Base-by-base conservation (phyloP, 2,888 invertebrate species). In the Machimus rusticus region DNA sequence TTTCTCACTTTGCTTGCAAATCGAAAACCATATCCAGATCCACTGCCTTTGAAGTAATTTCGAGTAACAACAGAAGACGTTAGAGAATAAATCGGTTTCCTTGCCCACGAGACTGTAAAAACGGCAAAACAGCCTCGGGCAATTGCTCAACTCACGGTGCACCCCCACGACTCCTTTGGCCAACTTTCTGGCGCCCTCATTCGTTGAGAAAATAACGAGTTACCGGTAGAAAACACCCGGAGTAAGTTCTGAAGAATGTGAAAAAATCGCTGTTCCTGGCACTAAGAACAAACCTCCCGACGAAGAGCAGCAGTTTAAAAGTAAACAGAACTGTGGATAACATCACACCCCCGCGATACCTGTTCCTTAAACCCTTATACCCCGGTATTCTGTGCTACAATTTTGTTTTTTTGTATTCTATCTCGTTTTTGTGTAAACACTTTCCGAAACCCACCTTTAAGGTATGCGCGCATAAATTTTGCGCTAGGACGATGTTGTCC, bases 401-500 rank as follows among this genome's bases (percentile, higher is more conserved):
- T 57, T 57, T n/a, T n/a, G n/a, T n/a, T n/a, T n/a, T n/a, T 57
- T 57, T 57, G 23, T 5, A 19, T 66, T n/a, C 1, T 76, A 28
- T n/a, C 74, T 31, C 19, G 19, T 39, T 39, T 39, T 77, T 39
- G 37, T 39, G 76, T 37, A 31, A 77, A 39, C 39, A 77, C 31
- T n/a, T n/a, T 39, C 39, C 23, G 3, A 16, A 77, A 77, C 39
- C 39, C 37, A 16, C 39, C 37, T 37, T 39, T 77, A 77, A 77
- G 77, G 77, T 37, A 77, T 77, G 34, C 77, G 37, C 77, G 39
- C 39, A 77, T 77, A 77, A 77, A 77, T 77, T 77, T 77, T n/a
- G 39, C 37, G 37, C 39, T n/a, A 77, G 39, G 77, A 77, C n/a
- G n/a, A 77, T n/a, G 28, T 23, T 3, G 8, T n/a, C 28, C 12